Evolutionary conservation across 2,113 vertebrate species (phyloP).

Genomic region (Pelodiscus sinensis): DNA sequence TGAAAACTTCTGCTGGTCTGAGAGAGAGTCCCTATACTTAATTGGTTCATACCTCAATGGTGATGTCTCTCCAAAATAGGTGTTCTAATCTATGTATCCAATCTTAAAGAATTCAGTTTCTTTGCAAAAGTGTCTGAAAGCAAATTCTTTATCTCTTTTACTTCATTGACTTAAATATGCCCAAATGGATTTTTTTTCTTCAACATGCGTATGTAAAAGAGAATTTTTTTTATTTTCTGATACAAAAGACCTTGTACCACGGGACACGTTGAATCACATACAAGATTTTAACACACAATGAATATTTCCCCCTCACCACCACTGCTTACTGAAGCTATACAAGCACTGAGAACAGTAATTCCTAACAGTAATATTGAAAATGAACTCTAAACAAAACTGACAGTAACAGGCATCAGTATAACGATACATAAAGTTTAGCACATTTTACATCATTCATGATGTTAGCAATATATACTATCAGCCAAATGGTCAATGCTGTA

Average conservation of each 20-base stretch:
- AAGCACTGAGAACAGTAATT: neutral
- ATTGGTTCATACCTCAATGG: neutral
- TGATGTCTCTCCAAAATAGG: neutral
- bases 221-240: constrained; percentile 1
- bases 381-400: neutral
- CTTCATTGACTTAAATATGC: neutral
- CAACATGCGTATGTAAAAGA: neutral
- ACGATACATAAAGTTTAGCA: neutral
- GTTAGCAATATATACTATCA: neutral
- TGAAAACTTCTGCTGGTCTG: neutral
- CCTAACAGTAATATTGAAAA: neutral
- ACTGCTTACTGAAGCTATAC: neutral
- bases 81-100: neutral
- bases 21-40: accelerated
- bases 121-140: neutral
- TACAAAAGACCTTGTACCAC: accelerated
- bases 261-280: neutral
- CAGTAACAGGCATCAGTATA: neutral
- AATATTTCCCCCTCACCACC: neutral
- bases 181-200: neutral
- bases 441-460: neutral
- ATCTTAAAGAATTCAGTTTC: neutral
- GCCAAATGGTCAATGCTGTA: neutral
- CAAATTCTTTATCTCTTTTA: neutral
- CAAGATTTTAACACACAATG: accelerated